Conservation (phyloP, 2,888 invertebrate species). For the Sesamia inferens region DNA sequence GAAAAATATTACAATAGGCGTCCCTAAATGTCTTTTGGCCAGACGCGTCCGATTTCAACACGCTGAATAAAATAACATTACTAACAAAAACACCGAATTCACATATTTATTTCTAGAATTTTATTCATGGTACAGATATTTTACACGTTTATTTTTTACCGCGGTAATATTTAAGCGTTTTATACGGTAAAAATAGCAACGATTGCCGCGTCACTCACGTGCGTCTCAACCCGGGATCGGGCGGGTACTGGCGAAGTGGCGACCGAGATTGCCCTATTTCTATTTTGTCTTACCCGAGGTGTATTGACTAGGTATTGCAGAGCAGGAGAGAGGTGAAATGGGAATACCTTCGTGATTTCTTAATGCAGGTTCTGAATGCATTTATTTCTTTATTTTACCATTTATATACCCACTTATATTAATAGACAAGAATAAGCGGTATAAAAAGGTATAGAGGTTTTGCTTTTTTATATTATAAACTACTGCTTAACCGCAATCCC, state of each 20-base stretch:
- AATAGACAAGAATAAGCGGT: too few species aligned
- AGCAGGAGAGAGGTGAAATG: not conserved
- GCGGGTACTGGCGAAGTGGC: conserved; percentile 82
- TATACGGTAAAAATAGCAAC: conserved; percentile 42
- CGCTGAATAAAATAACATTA: conserved; percentile 16
- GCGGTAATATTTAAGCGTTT: conserved; percentile 56
- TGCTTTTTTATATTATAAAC: not conserved
- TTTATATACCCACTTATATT: too few species aligned
- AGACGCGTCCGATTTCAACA: conserved; percentile 32
- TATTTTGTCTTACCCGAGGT: conserved; percentile 36
- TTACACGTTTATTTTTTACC: conserved; percentile 43
- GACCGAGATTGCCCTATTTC: conserved; percentile 46
- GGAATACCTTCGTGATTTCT: not conserved
- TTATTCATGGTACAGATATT: conserved; percentile 62
- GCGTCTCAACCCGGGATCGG: conserved; percentile 77
- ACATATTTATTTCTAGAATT: conserved; percentile 45
- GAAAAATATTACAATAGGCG: conserved; percentile 31
- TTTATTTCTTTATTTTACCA: too few species aligned
- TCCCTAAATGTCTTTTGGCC: conserved; percentile 30
- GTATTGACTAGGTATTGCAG: conserved; percentile 32
- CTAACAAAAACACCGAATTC: conserved; percentile 19
- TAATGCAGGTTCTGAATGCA: not conserved
- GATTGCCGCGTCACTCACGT: conserved; percentile 45
- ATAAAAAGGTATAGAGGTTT: not conserved
- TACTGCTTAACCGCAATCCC: too few species aligned